Evolutionary conservation across 2,113 vertebrate species (phyloP), one percentile per base, ranked within the genome.

Genomic region (Charina bottae): DNA sequence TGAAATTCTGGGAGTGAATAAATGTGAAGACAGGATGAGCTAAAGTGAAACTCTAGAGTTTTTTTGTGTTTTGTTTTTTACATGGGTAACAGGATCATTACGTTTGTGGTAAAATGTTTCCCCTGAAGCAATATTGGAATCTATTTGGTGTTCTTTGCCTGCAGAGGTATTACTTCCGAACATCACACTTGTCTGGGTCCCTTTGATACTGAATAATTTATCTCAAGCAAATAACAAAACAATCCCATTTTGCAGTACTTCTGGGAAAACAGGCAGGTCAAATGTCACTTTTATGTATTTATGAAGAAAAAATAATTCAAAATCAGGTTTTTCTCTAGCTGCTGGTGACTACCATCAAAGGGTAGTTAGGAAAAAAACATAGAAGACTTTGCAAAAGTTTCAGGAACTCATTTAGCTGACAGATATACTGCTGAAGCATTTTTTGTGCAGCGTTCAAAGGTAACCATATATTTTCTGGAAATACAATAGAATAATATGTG

Each of bases 151-250:
- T 83, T 28, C 53, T 87, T 15, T 91, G 23, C 62, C 37, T 91
- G 62, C 17, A 56, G 53, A 78, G 53, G 23, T 72, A 68, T 88
- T 87, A n/a, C 54, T 42, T 87, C 26, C 62, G 59, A 8, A n/a
- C n/a, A 62, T 19, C 26, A n/a, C 55, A 42, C n/a, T 54, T 37
- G 33, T 87, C 60, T 72, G 42, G 33, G 90, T 59, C 53, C 58
- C 42, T 83, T 91, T 91, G 90, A 83, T 72, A 58, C 21, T 91
- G 62, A 91, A 91, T 88, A 56, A 91, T 91, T 91, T 88, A 91
- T 88, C 64, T 87, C 87, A 55, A 91, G 37, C 54, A 88, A 88
- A 91, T 53, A 17, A 53, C 58, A 56, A 58, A 83, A 56, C 62
- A 78, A 58, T 58, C 84, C 60, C 33, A 55, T 87, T 87, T 64